Percentiles rank a stretch among this genome's conserved stretches.
Conservation (phyloP, 2,113 vertebrate species). For the Prionailurus bengalensis region DNA sequence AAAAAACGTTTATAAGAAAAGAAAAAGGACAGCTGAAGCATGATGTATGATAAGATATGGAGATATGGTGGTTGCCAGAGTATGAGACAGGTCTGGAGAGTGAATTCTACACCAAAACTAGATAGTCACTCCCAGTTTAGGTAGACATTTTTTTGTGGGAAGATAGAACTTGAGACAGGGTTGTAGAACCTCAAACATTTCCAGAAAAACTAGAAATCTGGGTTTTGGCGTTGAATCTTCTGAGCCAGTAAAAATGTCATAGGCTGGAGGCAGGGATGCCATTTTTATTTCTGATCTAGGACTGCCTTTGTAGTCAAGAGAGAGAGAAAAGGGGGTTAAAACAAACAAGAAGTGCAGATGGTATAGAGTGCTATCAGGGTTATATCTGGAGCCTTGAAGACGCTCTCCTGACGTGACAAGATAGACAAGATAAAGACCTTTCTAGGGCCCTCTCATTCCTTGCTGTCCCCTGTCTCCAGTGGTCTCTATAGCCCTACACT, state of each 20-base stretch:
- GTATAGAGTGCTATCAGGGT: fast-evolving
- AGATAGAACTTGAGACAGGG: not conserved
- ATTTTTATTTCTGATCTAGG: not conserved
- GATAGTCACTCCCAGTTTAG: not conserved
- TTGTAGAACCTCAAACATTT: not conserved
- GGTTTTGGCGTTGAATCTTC: not conserved
- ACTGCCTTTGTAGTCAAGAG: not conserved
- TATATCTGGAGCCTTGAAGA: not conserved
- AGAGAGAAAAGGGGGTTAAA: not conserved
- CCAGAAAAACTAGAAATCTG: not conserved
- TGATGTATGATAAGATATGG: too few relatives aligned
- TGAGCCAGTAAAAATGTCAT: not conserved
- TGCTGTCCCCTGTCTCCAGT: not conserved
- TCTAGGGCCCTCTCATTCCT: not conserved
- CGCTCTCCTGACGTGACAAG: not conserved
- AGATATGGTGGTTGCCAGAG: not conserved
- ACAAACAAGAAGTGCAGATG: not conserved
- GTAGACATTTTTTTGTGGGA: not conserved
- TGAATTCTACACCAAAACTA: not conserved
- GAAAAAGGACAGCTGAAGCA: not conserved
- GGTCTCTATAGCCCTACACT: not conserved
- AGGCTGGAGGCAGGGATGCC: too few relatives aligned
- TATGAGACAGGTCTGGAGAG: not conserved
- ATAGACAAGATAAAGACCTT: not conserved
- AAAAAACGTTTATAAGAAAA: too few relatives aligned